Evolutionary conservation across 2,113 vertebrate species (phyloP), one percentile per base, ranked within the genome.

Genomic region (Daubentonia madagascariensis): DNA sequence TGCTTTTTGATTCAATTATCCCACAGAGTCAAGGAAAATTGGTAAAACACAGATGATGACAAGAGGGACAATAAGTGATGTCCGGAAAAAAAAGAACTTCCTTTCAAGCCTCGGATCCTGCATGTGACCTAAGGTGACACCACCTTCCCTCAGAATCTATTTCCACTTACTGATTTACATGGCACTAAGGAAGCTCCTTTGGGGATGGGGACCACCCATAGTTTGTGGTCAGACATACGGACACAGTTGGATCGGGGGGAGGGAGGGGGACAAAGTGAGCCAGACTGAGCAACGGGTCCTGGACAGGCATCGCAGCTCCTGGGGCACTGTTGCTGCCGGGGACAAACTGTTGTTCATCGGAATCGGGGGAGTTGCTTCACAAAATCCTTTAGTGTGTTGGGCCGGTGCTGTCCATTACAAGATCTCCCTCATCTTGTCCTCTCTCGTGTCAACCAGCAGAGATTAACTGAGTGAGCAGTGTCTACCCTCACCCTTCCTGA

Each of bases 1-100:
- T 97, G 85, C 57, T 90, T 95, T 97, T 91, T 88, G 43, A 72
- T 90, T 95, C 85, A 61, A 14, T 94, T 94, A 97, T 85, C 25
- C 61, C 32, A 72, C 57, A 89, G 84, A 93, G 75, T 97, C 94
- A 76, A 70, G 32, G 52, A n/a, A 95, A 95, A 96, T 73, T 65
- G 70, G 65, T 75, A 61, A 50, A 73, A 86, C 1, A 85, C 25
- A 80, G 54, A 94, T 75, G n/a, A 78, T 20, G 59, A 84, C 16
- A 81, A 90, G 12, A 94, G 30, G 68, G 65, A 45, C 35, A 73
- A 52, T 67, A 92, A 80, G 67, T n/a, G 73, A 59, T 28, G 25
- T 70, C 73, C 78, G 70, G 76, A 35, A 65, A 90, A 45, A 92
- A 65, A 35, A 83, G 28, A 81, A 40, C 8, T 1, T 61, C 35